These are phyloP conservation scores for Elysia chlorotica DNA, from an alignment of 1,140 invertebrate genomes.

Conservation along the genomic window DNA sequence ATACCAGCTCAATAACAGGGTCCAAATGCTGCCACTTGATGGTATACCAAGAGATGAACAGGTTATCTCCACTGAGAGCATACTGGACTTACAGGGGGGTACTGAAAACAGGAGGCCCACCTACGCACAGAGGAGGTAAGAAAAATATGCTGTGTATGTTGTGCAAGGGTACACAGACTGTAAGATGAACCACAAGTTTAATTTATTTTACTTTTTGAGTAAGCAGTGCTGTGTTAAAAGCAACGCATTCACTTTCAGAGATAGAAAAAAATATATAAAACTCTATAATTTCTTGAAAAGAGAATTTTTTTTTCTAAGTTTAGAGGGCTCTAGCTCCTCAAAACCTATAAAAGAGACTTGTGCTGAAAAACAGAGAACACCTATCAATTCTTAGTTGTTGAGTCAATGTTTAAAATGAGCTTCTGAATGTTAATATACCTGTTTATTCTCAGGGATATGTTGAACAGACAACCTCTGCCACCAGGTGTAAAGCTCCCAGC, in stretches of 20 bases:
- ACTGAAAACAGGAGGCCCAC: neutral
- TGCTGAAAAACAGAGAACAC: too few species aligned
- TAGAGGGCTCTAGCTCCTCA: too few species aligned
- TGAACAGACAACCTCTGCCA: conserved; percentile 36
- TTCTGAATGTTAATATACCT: too few species aligned
- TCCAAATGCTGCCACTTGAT: conserved; percentile 50
- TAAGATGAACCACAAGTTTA: too few species aligned
- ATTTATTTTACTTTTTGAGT: neutral
- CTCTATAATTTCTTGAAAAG: too few species aligned
- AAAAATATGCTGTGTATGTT: conserved; percentile 1
- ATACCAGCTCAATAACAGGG: conserved; percentile 53
- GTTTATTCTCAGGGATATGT: conserved; percentile 28
- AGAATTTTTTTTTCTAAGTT: too few species aligned
- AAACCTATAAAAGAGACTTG: too few species aligned
- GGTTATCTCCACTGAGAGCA: conserved; percentile 8
- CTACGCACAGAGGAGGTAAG: neutral
- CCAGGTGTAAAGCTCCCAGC: conserved; percentile 38
- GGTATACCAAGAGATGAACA: conserved; percentile 14
- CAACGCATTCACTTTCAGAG: too few species aligned
- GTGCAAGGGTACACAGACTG: too few species aligned
- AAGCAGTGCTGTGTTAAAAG: neutral
- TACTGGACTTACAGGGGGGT: conserved; percentile 25
- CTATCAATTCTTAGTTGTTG: too few species aligned
- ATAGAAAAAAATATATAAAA: too few species aligned
- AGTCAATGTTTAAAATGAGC: too few species aligned